phyloP scores from a whole-genome alignment of 2,797 vertebrate genomes.

The Sebastes diploproa region DNA sequence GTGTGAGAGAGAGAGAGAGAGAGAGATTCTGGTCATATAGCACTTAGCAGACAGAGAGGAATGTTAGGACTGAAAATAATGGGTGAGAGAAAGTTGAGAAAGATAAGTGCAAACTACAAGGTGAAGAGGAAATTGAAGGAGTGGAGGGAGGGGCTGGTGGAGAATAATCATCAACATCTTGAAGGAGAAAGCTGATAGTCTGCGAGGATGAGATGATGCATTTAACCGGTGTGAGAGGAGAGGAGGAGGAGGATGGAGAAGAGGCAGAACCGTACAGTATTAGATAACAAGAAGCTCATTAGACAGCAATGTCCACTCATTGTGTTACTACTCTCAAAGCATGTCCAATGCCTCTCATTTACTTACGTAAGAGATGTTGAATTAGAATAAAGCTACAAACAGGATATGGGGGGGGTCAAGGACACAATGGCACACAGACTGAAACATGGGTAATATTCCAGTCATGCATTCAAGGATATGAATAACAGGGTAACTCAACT shows the following conservation, averaged over 20 bases:
- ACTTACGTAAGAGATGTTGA: no score
- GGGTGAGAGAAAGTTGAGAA: not conserved
- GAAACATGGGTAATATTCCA: not conserved
- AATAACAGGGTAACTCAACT: not conserved
- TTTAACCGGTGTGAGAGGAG: slow-evolving; percentile 20
- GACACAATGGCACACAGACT: not conserved
- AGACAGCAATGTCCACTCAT: slow-evolving; percentile 17
- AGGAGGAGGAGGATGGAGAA: slow-evolving; percentile 19
- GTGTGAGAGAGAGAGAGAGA: no score
- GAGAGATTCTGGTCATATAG: not conserved
- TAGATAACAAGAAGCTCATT: slow-evolving; percentile 40
- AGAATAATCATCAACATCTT: slow-evolving; percentile 47
- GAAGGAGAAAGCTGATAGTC: slow-evolving; percentile 55
- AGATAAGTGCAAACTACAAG: not conserved
- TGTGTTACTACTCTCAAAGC: slow-evolving; percentile 6
- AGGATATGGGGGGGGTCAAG: not conserved
- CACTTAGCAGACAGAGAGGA: not conserved
- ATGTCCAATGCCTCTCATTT: not conserved
- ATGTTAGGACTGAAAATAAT: not conserved
- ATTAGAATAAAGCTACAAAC: not conserved
- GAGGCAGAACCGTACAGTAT: not conserved
- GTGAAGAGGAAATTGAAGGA: slow-evolving; percentile 22
- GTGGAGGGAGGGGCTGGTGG: not conserved
- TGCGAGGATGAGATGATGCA: slow-evolving; percentile 40
- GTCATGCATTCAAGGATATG: not conserved